Evolutionary conservation across 2,797 vertebrate genomes (phyloP).

Genomic region (Melanotaenia parkinsoni): DNA sequence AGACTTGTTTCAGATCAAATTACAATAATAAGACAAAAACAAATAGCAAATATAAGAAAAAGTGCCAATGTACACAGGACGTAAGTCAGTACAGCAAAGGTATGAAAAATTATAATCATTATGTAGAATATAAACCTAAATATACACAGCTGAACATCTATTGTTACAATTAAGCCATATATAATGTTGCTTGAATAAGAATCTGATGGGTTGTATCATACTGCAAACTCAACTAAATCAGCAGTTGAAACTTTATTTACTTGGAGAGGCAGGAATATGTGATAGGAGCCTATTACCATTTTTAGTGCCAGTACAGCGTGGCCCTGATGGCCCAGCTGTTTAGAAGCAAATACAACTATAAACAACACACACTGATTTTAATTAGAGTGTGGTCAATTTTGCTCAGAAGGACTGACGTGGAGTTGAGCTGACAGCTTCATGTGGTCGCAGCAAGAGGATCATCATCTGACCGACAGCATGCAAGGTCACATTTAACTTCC

Average conservation of each 20-base stretch:
- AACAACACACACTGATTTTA: background rate
- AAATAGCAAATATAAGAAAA: no score
- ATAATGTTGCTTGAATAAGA: background rate
- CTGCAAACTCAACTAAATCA: background rate
- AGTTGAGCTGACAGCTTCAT: background rate
- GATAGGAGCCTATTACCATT: background rate
- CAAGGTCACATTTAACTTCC: slow-evolving; percentile 29
- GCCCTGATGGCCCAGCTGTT: background rate
- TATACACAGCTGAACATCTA: background rate
- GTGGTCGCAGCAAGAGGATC: slow-evolving; percentile 38
- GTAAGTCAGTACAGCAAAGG: no score
- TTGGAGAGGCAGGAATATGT: background rate
- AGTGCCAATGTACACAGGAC: no score
- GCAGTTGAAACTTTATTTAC: background rate
- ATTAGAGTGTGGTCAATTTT: background rate
- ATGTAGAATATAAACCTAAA: no score
- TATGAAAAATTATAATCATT: no score
- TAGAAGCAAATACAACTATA: background rate
- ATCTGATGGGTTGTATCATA: background rate
- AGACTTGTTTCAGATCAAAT: no score
- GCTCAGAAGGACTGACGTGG: background rate
- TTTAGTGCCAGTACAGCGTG: background rate
- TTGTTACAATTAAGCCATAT: background rate
- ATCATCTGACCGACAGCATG: slow-evolving; percentile 42
- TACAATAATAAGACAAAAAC: no score